Base-by-base conservation (phyloP, 1,140 invertebrate genomes). In the Telenomus remus region DNA sequence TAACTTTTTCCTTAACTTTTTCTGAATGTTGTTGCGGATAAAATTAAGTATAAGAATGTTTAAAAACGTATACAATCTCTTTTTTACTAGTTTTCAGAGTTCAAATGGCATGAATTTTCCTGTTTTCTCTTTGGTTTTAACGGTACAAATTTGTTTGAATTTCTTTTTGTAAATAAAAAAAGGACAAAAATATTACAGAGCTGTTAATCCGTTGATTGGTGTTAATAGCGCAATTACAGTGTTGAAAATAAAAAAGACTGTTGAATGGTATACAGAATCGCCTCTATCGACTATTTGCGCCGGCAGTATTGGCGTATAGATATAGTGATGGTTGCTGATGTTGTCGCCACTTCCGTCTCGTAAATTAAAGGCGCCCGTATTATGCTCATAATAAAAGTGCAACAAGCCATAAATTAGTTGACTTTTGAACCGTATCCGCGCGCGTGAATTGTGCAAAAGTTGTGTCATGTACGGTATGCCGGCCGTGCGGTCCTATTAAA, bases 271-370 rank as follows among this genome's bases (percentile, higher is more conserved):
- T 27, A 27, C 19, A 27, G 19, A 27, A 27, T 59, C 63, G 73
- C 68, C 74, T 75, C 65, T 82, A 81, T 82, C 81, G 78, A 80
- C 68, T 78, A 82, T 84, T 83, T 80, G 82, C 81, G 55, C 66
- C 51, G 63, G 57, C 53, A 68, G 65, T 54, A 57, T 64, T 27
- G 19, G 19, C 19, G 19, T 27, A 27, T 27, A 27, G 19, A 27
- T 27, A 27, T 27, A 27, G 19, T 27, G 19, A 27, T 27, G 19
- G 19, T 27, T 27, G 19, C 19, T 27, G 19, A 27, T 27, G 19
- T 27, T 27, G 16, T 35, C 48, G 16, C 42, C 64, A 46, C 46
- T 50, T 65, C 70, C 55, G 61, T 59, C 61, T 59, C 69, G 69
- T 70, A 59, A 64, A 64, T 63, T 71, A 63, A 71, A 71, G 68